These are phyloP conservation scores for Gallinago solitaria DNA, from an alignment of 2,797 vertebrate species.

Conservation along the genomic window DNA sequence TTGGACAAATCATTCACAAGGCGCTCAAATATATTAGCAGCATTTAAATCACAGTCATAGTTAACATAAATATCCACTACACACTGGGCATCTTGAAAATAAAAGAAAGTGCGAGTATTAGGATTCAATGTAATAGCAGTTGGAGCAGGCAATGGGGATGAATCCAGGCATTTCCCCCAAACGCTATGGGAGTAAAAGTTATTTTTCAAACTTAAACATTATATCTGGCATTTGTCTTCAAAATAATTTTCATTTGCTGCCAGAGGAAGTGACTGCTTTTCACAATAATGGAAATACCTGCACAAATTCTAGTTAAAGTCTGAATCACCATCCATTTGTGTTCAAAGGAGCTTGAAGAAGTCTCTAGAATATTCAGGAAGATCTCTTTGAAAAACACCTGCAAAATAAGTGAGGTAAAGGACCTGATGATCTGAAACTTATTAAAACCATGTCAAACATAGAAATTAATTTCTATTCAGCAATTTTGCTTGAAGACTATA, in stretches of 20 bases:
- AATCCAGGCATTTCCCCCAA: background rate
- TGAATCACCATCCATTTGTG: slow-evolving; percentile 99
- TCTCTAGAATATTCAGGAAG: slow-evolving; percentile 96
- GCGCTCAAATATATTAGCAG: slow-evolving; percentile 97
- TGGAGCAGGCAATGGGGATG: background rate
- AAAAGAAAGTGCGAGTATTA: slow-evolving; percentile 24
- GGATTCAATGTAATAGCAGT: background rate
- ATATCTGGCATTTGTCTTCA: background rate
- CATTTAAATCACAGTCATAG: slow-evolving; percentile 97
- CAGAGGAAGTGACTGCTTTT: background rate
- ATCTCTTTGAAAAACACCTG: slow-evolving; percentile 99
- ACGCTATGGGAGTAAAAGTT: background rate
- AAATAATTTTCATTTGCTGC: background rate
- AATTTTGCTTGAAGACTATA: background rate
- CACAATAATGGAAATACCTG: slow-evolving; percentile 80
- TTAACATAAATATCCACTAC: slow-evolving; percentile 99
- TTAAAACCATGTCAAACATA: background rate
- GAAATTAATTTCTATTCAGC: background rate
- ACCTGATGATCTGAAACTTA: background rate
- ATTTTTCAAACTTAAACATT: background rate
- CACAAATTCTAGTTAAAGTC: slow-evolving; percentile 96
- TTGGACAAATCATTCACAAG: slow-evolving; percentile 97
- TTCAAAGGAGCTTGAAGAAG: slow-evolving; percentile 95
- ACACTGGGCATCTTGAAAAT: slow-evolving; percentile 91
- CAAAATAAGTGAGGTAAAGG: background rate